Conservation (phyloP, 2,113 vertebrate genomes). For the Andinoacara biseriatus region DNA sequence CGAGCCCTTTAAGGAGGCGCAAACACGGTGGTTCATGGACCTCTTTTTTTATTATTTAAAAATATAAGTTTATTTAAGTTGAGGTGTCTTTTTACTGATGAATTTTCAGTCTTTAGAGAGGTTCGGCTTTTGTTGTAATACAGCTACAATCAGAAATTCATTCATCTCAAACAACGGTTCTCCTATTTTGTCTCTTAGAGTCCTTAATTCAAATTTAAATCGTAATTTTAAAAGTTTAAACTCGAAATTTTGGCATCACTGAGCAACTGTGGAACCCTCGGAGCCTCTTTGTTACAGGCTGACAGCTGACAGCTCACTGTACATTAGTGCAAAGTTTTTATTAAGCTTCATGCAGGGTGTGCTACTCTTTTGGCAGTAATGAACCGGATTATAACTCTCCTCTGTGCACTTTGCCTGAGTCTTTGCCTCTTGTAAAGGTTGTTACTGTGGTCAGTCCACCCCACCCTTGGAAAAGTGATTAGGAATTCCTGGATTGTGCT, state of each 20-base stretch:
- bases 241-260: background rate
- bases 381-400: background rate
- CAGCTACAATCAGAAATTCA: background rate
- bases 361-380: background rate
- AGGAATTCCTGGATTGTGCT: conserved; percentile 50
- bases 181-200: background rate
- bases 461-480: conserved; percentile 62
- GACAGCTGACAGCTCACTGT: background rate
- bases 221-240: background rate
- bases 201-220: background rate
- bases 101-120: background rate
- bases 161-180: background rate
- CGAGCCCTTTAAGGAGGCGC: background rate
- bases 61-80: background rate
- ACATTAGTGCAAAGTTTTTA: background rate
- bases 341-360: background rate
- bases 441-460: conserved; percentile 22
- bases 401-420: conserved; percentile 34
- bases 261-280: background rate
- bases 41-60: background rate
- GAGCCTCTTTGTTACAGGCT: background rate
- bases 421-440: conserved; percentile 22
- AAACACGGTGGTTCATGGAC: background rate
- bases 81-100: background rate
- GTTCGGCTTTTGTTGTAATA: background rate